Evolutionary conservation across 1,140 invertebrate genomes (phyloP).

Genomic region (Brachionus plicatilis): DNA sequence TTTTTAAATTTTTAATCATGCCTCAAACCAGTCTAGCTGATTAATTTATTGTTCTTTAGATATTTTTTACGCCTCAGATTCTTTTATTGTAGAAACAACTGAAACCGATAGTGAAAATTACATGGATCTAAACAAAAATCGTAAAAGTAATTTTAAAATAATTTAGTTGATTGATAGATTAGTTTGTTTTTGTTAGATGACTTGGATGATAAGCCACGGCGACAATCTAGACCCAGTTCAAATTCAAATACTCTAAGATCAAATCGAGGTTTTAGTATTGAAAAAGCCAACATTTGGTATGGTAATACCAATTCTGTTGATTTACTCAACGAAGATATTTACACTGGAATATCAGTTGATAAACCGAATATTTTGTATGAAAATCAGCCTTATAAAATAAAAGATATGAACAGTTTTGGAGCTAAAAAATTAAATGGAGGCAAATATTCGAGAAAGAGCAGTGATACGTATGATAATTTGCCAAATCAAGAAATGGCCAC

Average conservation of each 20-base stretch:
- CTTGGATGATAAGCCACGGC: not conserved
- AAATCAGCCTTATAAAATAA: constrained; percentile 10
- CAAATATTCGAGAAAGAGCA: not conserved
- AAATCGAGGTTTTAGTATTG: not conserved
- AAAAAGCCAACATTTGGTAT: constrained; percentile 23
- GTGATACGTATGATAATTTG: constrained; percentile 17
- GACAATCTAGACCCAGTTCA: not conserved
- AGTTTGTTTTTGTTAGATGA: not conserved
- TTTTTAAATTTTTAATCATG: not conserved
- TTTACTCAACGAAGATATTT: not conserved
- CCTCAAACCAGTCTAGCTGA: not conserved
- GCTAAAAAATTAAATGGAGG: not conserved
- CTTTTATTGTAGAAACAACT: constrained; percentile 6
- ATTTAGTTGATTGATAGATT: not conserved
- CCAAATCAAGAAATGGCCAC: not conserved
- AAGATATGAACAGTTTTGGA: not conserved
- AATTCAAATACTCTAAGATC: constrained; percentile 2
- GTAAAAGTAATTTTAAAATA: not conserved
- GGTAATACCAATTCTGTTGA: not conserved
- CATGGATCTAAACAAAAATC: not conserved
- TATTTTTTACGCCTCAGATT: not conserved
- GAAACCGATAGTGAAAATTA: constrained; percentile 31
- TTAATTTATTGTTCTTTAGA: not conserved
- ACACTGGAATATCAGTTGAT: constrained; percentile 37
- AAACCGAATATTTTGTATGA: not conserved